phyloP scores from a whole-genome alignment of 30 jellyfish, hydroid and myxozoan genomes.

The Hydractinia echinata region DNA sequence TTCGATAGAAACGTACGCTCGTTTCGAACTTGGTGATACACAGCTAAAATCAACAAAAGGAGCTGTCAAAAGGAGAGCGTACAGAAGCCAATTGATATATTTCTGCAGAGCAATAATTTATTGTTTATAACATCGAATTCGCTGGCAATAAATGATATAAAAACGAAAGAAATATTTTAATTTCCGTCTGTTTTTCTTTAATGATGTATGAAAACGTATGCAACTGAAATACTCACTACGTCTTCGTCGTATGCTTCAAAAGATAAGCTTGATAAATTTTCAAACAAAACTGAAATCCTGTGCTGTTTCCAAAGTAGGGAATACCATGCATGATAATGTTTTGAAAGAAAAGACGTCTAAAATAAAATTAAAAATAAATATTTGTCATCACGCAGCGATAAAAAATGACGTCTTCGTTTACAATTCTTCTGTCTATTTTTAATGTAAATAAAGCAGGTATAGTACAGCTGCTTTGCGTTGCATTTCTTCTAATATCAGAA shows the following conservation, averaged over 20 bases:
- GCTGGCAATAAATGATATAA: too few species aligned
- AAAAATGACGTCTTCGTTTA: neutral
- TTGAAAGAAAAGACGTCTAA: neutral
- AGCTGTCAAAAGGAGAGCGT: neutral
- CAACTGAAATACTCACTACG: conserved; percentile 36
- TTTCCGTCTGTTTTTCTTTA: too few species aligned
- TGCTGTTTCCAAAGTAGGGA: conserved; percentile 61
- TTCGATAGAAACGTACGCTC: conserved; percentile 36
- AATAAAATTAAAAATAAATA: neutral
- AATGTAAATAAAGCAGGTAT: too few species aligned
- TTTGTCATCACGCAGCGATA: neutral
- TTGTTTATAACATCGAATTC: too few species aligned
- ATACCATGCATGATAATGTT: conserved; percentile 57
- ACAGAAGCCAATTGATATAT: too few species aligned
- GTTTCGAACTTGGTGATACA: conserved; percentile 34
- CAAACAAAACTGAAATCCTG: conserved; percentile 57
- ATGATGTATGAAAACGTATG: too few species aligned
- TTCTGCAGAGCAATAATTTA: too few species aligned
- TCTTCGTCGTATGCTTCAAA: conserved; percentile 49
- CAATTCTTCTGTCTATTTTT: neutral
- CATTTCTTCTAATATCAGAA: too few species aligned
- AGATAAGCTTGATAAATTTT: conserved; percentile 70
- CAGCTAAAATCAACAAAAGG: conserved; percentile 34
- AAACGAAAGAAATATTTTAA: too few species aligned
- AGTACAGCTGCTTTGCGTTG: too few species aligned